phyloP scores from a whole-genome alignment of 2,113 vertebrate species.

The Myxocyprinus asiaticus region DNA sequence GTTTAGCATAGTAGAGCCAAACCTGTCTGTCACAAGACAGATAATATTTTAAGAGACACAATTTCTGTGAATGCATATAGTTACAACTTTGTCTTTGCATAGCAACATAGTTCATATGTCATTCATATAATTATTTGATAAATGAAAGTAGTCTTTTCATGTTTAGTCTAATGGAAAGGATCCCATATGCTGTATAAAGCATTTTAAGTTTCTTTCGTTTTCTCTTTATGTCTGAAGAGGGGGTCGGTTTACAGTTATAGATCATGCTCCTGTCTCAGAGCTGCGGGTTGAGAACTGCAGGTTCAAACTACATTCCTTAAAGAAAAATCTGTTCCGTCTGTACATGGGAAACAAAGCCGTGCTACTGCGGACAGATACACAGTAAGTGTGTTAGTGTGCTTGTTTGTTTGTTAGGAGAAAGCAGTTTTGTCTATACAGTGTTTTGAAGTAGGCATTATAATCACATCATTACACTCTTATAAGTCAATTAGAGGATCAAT shows the following conservation, averaged over 20 bases:
- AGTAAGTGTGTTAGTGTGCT: conserved; percentile 76
- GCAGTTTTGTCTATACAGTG: too few relatives aligned
- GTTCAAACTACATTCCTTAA: conserved; percentile 87
- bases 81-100: too few relatives aligned
- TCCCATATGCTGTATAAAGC: neutral
- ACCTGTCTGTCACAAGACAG: too few relatives aligned
- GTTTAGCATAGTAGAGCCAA: too few relatives aligned
- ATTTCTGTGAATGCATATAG: too few relatives aligned
- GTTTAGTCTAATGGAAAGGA: neutral
- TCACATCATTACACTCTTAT: too few relatives aligned
- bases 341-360: conserved; percentile 77
- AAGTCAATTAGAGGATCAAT: too few relatives aligned
- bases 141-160: neutral
- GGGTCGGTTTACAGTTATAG: conserved; percentile 86
- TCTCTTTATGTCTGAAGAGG: conserved; percentile 70
- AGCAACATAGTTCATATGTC: too few relatives aligned
- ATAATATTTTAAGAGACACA: too few relatives aligned
- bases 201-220: neutral
- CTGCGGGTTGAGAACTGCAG: conserved; percentile 89
- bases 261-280: conserved; percentile 83
- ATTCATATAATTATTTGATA: neutral
- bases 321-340: conserved; percentile 91
- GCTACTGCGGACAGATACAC: conserved; percentile 87
- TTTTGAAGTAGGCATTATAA: too few relatives aligned
- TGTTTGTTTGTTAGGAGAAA: neutral